Conservation (phyloP, 2,888 invertebrate species). For the Octonoba sinensis region DNA sequence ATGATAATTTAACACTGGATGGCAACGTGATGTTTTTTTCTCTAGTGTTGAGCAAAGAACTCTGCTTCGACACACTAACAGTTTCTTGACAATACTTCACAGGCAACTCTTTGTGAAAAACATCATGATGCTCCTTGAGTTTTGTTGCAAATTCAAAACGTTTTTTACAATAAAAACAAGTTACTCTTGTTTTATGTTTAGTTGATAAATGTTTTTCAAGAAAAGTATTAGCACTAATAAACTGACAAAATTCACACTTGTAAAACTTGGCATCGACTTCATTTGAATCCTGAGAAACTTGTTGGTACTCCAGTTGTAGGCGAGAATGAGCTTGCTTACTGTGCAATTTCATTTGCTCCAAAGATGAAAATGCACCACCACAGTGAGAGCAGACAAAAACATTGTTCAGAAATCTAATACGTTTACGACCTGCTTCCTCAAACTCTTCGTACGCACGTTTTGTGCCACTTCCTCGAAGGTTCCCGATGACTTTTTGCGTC, state of each 20-base stretch:
- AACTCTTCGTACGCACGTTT: background rate
- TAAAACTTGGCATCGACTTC: conserved; percentile 11
- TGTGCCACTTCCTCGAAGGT: background rate
- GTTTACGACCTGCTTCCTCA: conserved; percentile 20
- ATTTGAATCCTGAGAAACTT: background rate
- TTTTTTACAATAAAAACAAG: conserved; percentile 39
- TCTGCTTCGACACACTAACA: background rate
- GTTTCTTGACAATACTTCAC: conserved; percentile 44
- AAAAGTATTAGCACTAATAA: conserved; percentile 10
- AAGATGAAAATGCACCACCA: conserved; percentile 25
- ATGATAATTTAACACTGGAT: too few species aligned
- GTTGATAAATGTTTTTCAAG: conserved; percentile 24
- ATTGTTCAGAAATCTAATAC: conserved; percentile 6
- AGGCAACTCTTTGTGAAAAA: conserved; percentile 29
- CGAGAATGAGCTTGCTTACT: conserved; percentile 18
- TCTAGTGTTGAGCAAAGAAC: too few species aligned
- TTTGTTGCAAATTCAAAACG: conserved; percentile 44
- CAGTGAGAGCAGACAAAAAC: conserved; percentile 41
- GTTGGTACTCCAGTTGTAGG: background rate
- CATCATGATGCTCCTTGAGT: conserved; percentile 45
- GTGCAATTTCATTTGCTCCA: conserved; percentile 18
- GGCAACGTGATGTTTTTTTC: too few species aligned
- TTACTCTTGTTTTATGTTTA: conserved; percentile 44
- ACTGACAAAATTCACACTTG: conserved; percentile 49
- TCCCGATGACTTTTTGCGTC: conserved; percentile 20